Conservation (phyloP, 2,797 vertebrate genomes). For the Trachops cirrhosus region DNA sequence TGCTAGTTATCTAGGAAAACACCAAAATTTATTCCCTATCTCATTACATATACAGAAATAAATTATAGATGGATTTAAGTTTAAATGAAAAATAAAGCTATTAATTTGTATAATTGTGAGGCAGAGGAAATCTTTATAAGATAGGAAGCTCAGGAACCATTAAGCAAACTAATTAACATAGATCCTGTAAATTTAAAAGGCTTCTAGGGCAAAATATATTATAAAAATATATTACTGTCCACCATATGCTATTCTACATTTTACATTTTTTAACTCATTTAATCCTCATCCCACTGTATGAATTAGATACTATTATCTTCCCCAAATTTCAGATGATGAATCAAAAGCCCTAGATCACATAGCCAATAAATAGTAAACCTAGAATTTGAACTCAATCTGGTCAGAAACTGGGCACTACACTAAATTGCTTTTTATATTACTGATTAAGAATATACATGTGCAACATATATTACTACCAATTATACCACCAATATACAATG, state of each 20-base stretch:
- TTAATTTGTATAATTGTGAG: neutral
- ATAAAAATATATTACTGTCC: neutral
- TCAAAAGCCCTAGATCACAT: neutral
- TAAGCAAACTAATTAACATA: constrained; percentile 1
- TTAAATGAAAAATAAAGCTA: neutral
- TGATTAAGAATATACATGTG: neutral
- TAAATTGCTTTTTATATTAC: neutral
- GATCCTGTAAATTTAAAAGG: neutral
- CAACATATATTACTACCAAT: neutral
- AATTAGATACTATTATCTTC: neutral
- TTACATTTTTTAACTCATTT: neutral
- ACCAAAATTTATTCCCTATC: neutral
- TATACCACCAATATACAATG: neutral
- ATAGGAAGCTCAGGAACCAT: neutral
- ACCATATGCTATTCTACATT: neutral
- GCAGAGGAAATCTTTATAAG: neutral
- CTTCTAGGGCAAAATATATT: neutral
- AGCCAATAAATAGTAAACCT: neutral
- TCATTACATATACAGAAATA: neutral
- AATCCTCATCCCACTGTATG: neutral
- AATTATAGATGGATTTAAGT: neutral
- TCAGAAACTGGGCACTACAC: neutral
- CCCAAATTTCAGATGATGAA: neutral
- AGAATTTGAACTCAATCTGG: neutral
- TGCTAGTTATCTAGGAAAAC: neutral